These are phyloP conservation scores for Syngnathoides biaculeatus DNA, from an alignment of 2,113 vertebrate genomes.

Conservation along the genomic window DNA sequence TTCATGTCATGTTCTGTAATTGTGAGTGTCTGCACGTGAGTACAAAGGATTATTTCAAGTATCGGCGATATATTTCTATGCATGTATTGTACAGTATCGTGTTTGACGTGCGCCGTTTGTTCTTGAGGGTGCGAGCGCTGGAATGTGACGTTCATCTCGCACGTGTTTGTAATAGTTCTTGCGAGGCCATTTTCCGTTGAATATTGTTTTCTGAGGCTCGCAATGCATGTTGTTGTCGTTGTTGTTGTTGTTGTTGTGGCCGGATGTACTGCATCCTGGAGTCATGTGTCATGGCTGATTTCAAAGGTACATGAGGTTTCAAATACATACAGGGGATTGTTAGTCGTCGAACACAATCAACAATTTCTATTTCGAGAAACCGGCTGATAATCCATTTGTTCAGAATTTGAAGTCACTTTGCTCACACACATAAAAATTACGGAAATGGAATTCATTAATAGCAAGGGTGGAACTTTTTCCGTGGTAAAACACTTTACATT, in stretches of 20 bases:
- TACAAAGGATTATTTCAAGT: slow-evolving; percentile 38
- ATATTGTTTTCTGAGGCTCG: slow-evolving; percentile 26
- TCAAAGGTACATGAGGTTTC: slow-evolving; percentile 18
- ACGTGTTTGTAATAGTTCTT: slow-evolving; percentile 24
- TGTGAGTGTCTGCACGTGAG: slow-evolving; percentile 55
- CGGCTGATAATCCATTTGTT: no score
- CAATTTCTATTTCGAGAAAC: neutral
- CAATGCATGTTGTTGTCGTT: slow-evolving; percentile 44
- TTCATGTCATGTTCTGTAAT: slow-evolving; percentile 49
- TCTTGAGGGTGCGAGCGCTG: slow-evolving; percentile 18
- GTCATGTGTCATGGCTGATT: slow-evolving; percentile 24
- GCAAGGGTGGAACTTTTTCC: no score
- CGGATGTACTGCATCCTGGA: slow-evolving; percentile 19
- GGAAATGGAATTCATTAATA: no score
- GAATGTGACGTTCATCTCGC: slow-evolving; percentile 50
- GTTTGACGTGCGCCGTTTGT: neutral
- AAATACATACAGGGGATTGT: neutral
- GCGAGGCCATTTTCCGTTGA: slow-evolving; percentile 23
- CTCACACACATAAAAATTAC: no score
- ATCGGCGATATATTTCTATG: slow-evolving; percentile 37
- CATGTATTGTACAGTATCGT: slow-evolving; percentile 42
- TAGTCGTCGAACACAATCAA: neutral
- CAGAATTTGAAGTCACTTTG: no score
- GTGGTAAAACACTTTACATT: no score
- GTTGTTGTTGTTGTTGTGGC: slow-evolving; percentile 33